These are phyloP conservation scores for Pao palembangensis DNA, from an alignment of 2,113 vertebrate species.

Conservation along the genomic window DNA sequence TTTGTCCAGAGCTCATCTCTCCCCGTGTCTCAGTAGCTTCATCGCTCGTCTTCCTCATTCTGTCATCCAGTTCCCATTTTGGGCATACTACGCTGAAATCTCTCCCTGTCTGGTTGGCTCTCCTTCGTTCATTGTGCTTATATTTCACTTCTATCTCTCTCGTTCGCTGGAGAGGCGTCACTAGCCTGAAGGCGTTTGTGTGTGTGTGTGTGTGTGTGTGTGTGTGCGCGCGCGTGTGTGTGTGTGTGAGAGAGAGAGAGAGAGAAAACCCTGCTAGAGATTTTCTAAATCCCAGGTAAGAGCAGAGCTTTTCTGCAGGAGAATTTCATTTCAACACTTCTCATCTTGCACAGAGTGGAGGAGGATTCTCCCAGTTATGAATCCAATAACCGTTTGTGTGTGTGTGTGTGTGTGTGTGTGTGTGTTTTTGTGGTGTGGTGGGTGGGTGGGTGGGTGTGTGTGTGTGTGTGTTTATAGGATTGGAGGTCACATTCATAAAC, in stretches of 20 bases:
- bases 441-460: background rate
- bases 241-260: slow-evolving; percentile 5
- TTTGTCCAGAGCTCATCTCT: slow-evolving; percentile 48
- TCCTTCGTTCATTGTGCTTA: slow-evolving; percentile 51
- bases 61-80: slow-evolving; percentile 43
- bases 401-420: slow-evolving; percentile 30
- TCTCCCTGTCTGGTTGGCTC: slow-evolving; percentile 41
- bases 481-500: slow-evolving; percentile 61
- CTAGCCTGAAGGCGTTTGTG: slow-evolving; percentile 24
- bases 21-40: slow-evolving; percentile 41
- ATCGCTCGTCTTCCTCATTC: slow-evolving; percentile 38
- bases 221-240: slow-evolving; percentile 8
- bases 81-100: slow-evolving; percentile 43
- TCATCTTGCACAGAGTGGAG: slow-evolving; percentile 62
- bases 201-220: slow-evolving; percentile 23
- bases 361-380: slow-evolving; percentile 67
- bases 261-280: slow-evolving; percentile 36
- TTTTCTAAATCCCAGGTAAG: slow-evolving; percentile 75
- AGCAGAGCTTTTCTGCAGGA: slow-evolving; percentile 68
- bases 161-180: slow-evolving; percentile 25
- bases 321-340: slow-evolving; percentile 75
- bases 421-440: background rate
- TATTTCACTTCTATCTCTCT: slow-evolving; percentile 43
- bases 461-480: slow-evolving; percentile 57
- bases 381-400: slow-evolving; percentile 66